Base-by-base conservation (phyloP, 1,140 invertebrate genomes). In the Zaprionus taronus region DNA sequence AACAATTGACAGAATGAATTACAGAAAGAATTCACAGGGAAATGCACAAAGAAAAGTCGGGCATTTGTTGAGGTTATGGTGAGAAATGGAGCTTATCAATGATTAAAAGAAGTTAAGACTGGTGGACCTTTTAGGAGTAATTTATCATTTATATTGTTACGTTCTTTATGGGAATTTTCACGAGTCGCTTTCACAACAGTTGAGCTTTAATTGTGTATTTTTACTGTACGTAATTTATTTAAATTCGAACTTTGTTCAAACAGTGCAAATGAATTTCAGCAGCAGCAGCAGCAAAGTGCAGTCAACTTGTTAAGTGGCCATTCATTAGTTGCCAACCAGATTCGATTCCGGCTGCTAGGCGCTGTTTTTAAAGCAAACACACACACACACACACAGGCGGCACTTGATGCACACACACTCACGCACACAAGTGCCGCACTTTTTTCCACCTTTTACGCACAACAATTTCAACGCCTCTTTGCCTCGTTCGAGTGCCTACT, bases 1-100 rank as follows among this genome's bases (percentile, higher is more conserved):
- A 87, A 78, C 77, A 89, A 79, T 89, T 81, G 80, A 83, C 77
- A 83, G 67, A 55, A 74, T 70, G n/a, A n/a, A n/a, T n/a, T n/a
- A n/a, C n/a, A n/a, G n/a, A n/a, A n/a, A n/a, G n/a, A n/a, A n/a
- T 41, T 66, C 49, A 47, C 17, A 26, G 77, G 53, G 62, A 56
- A 66, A 69, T 55, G 47, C 57, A 64, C 26, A n/a, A 31, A 65
- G 4, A 51, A 20, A 22, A 51, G 28, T 26, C 17, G 24, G 15
- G 65, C 61, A 38, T 68, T 44, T 47, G 58, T 58, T 41, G 24
- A 64, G 66, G 57, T 62, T 61, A 74, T 62, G 28, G 26, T 36
- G 44, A 41, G 53, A 58, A 51, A 64, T 58, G 51, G 44, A 31
- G 26, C 60, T 76, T 55, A 64, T 72, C 36, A 65, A 72, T 72